A percentile compares a stretch with the other conserved stretches of the same genome.
phyloP scores from a whole-genome alignment of 2,113 vertebrate genomes.

The Tympanuchus pallidicinctus region DNA sequence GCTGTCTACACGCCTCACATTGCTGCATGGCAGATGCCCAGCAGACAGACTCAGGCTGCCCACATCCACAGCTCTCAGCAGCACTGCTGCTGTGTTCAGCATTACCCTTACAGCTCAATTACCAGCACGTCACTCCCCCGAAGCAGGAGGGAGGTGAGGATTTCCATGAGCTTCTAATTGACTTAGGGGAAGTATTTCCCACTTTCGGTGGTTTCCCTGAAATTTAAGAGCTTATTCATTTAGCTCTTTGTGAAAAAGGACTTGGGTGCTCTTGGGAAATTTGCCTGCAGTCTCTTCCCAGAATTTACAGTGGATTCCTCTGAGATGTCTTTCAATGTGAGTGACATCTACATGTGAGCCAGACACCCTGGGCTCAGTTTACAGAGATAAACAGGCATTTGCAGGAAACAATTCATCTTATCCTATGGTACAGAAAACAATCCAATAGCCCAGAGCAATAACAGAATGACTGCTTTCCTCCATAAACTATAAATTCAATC shows the following conservation, averaged over 20 bases:
- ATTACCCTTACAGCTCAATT: neutral
- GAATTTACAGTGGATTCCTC: neutral
- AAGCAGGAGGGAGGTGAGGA: neutral
- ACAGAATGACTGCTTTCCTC: conserved; percentile 11
- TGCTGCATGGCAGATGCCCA: neutral
- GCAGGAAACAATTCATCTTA: conserved; percentile 66
- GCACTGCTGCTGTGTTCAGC: neutral
- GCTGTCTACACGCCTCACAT: neutral
- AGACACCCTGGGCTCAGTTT: conserved; percentile 41
- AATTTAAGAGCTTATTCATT: neutral
- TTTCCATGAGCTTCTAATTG: neutral
- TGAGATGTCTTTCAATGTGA: conserved; percentile 35
- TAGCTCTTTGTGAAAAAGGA: neutral
- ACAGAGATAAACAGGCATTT: conserved; percentile 54
- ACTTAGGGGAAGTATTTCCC: neutral
- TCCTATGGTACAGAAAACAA: neutral
- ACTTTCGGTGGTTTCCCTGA: neutral
- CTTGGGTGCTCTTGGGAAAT: conserved; percentile 13
- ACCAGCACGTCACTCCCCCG: neutral
- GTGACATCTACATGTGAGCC: conserved; percentile 50
- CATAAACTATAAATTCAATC: conserved; percentile 33
- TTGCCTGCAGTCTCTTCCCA: neutral
- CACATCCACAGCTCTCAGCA: fast-evolving
- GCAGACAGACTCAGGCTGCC: neutral
- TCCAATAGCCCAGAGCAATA: conserved; percentile 45